Base-by-base conservation (phyloP, 1,140 invertebrate species). In the Drosophila aff. region DNA sequence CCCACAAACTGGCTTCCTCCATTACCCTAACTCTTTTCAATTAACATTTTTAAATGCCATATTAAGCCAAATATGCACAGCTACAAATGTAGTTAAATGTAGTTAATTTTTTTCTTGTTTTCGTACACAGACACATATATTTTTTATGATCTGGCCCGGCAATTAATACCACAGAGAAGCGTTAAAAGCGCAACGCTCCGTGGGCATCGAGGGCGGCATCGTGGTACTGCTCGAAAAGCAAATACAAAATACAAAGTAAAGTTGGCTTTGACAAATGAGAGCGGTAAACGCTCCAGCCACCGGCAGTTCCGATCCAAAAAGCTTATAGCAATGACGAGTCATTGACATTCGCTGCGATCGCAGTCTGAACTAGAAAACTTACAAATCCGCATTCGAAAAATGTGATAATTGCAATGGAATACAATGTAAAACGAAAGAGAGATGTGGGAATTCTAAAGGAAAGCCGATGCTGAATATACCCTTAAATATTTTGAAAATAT, bases 141-240 rank as follows among this genome's bases (percentile, higher is more conserved):
- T 82, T 82, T 85, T 76, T 49, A 50, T 89, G 76, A 84, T 83
- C 80, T 83, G 62, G 47, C 64, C 40, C 31, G 72, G 55, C 81
- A 89, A 83, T 89, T 83, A 89, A 87, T 87, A 87, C 71, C 59
- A 55, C 18, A 58, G 67, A 89, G 69, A 72, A 83, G 81, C 80
- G 81, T 71, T 81, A 71, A 84, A 84, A 83, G 47, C 78, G 80
- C 84, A 87, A 87, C 84, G 83, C 83, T 87, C 44, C 40, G 40
- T 89, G 83, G 81, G 65, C 85, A 87, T 89, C 72, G 83, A 89
- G 83, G 84, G 81, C 83, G 83, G 71, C 81, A 72, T 75, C 62
- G 71, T 69, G 59, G 18, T 23, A 38, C 52, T 38, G 33, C 53
- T 40, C 26, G 16, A 52, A 52, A 50, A 52, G 15, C 13, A 38